Evolutionary conservation across 2,888 invertebrate genomes (phyloP), one percentile per base, ranked within the genome.

Genomic region (Drepana falcataria): DNA sequence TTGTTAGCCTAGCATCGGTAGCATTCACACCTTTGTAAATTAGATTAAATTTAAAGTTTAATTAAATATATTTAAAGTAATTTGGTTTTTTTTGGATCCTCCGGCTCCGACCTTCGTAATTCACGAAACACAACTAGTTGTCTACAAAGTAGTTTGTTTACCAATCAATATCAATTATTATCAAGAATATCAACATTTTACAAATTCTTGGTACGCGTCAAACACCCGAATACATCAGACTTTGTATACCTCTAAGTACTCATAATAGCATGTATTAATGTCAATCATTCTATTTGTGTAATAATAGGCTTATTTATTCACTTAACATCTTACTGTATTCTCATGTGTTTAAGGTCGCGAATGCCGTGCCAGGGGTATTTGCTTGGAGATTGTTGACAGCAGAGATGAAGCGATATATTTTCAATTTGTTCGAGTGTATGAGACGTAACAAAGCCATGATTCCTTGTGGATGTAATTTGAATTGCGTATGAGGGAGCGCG

Each of bases 261-360:
- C 44, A 60, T 58, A 67, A 59, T 66, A 69, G 61, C 58, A 68
- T 59, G 49, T 33, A 41, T 51, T 51, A 54, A 56, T 55, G 60
- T 63, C 63, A 61, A 65, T 64, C 61, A 61, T 54, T 55, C 53
- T 59, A 57, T 66, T 59, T 53, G 53, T 40, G 49, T 49, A 53
- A 48, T 63, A 68, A 69, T 64, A 54, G 53, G 60, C 64, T 70
- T 70, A 69, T 60, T 59, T 69, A 63, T 56, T 60, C 9, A 58
- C 59, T 58, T 58, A 3, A 41, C 9, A 41, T 33, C 21, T 33
- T 41, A 40, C 40, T 41, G 40, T 51, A 51, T 41, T 40, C 1
- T 33, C 2, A 51, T 41, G 41, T 40, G 3, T 33, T 3, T 51
- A 34, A 51, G 7, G 40, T 33, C 34, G 33, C 33, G 33, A 51